Evolutionary conservation across 2,797 vertebrate genomes (phyloP).

Genomic region (Chromis chromis): DNA sequence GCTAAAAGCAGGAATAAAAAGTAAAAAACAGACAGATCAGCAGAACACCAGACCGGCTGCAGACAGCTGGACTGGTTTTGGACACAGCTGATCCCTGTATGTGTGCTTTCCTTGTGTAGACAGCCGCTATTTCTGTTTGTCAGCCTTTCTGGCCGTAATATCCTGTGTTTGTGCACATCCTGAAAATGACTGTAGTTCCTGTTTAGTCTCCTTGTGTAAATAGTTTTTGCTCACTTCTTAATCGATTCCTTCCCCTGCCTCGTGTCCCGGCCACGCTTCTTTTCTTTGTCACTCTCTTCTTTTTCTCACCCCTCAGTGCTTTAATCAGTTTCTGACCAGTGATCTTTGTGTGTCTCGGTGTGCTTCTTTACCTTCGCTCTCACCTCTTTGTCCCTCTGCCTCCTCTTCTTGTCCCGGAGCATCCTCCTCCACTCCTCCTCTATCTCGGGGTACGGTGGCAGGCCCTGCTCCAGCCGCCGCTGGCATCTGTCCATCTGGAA

Average conservation of each 20-base stretch:
- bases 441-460: conserved; percentile 85
- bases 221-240: conserved; percentile 17
- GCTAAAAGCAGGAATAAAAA: conserved; percentile 19
- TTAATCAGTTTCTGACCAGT: conserved; percentile 46
- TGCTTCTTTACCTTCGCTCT: conserved; percentile 83
- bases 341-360: conserved; percentile 37
- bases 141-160: conserved; percentile 12
- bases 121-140: conserved; percentile 29
- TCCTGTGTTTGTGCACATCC: conserved; percentile 28
- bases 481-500: conserved; percentile 85
- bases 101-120: conserved; percentile 32
- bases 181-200: conserved; percentile 16
- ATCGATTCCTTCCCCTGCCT: conserved; percentile 36
- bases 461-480: conserved; percentile 84
- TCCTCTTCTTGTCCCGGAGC: conserved; percentile 82
- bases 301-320: conserved; percentile 25
- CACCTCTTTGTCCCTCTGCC: conserved; percentile 78
- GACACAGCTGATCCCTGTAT: conserved; percentile 27
- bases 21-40: conserved; percentile 35
- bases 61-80: conserved; percentile 44
- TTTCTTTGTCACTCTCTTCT: conserved; percentile 35
- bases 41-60: conserved; percentile 18
- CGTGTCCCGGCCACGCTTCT: conserved; percentile 17
- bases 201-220: not conserved
- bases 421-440: conserved; percentile 87